Conservation (phyloP, 2,797 vertebrate genomes). For the Alauda arvensis region DNA sequence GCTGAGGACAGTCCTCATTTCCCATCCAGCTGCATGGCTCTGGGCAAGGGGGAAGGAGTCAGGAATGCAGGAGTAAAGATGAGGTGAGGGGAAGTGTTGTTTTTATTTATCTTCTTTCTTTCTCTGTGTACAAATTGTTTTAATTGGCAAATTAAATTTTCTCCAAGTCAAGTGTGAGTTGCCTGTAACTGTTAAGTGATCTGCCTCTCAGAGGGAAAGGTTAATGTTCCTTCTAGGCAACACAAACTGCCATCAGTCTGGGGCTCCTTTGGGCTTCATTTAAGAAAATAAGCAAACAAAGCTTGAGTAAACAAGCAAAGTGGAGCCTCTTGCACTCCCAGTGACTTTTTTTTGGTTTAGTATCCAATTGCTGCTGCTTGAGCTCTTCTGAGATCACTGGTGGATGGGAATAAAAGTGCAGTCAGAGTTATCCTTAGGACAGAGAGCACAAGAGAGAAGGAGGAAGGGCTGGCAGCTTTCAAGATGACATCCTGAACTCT, state of each 20-base stretch:
- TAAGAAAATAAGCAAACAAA: constrained; percentile 31
- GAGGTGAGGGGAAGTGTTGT: neutral
- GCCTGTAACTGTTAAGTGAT: neutral
- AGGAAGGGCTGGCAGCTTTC: neutral
- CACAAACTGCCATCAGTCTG: neutral
- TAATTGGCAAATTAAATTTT: neutral
- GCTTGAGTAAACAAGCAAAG: constrained; percentile 13
- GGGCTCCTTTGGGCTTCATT: neutral
- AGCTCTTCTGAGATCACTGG: neutral
- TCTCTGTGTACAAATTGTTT: neutral
- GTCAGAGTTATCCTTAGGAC: neutral
- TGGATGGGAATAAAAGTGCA: neutral
- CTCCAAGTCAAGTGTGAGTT: neutral
- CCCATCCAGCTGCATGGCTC: neutral
- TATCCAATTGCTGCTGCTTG: neutral
- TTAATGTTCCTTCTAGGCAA: neutral
- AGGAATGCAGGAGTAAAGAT: neutral
- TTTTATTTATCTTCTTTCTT: neutral
- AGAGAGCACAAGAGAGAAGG: neutral
- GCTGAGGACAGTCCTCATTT: neutral
- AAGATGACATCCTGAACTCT: neutral
- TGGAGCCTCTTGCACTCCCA: neutral
- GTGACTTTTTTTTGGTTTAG: neutral
- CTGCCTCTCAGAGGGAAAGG: neutral
- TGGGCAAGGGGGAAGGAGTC: neutral